Evolutionary conservation across 2,113 vertebrate species (phyloP).

Genomic region (Pachyramphus minor): DNA sequence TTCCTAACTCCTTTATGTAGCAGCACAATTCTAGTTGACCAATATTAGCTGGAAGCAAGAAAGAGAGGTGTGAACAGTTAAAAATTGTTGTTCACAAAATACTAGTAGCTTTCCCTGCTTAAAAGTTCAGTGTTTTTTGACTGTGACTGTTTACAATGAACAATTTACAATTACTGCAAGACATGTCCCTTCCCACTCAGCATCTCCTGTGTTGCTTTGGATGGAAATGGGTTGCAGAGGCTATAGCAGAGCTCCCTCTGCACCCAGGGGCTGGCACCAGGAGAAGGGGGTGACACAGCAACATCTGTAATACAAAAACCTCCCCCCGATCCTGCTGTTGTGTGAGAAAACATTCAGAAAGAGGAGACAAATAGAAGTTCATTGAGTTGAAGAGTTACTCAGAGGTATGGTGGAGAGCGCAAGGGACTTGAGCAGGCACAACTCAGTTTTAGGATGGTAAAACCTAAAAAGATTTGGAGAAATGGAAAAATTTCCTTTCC

Average conservation of each 20-base stretch:
- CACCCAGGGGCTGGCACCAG: no score
- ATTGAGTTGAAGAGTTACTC: neutral
- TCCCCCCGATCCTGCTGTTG: neutral
- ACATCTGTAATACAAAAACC: accelerated
- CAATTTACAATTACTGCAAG: neutral
- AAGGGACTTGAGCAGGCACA: neutral
- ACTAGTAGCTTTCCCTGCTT: neutral
- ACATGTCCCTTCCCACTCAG: neutral
- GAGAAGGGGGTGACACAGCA: neutral
- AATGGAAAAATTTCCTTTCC: neutral
- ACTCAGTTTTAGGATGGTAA: neutral
- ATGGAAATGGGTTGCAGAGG: neutral
- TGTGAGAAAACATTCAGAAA: neutral
- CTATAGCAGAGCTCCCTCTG: neutral
- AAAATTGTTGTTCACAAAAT: neutral
- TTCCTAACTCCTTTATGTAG: neutral
- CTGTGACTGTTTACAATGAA: neutral
- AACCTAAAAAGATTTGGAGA: neutral
- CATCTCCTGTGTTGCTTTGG: neutral
- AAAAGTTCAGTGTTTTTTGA: neutral
- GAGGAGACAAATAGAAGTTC: neutral
- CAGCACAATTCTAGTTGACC: neutral
- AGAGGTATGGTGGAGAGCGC: neutral
- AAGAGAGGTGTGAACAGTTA: neutral
- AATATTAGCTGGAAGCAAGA: neutral